phyloP scores from a whole-genome alignment of 1,140 invertebrate species.

The Heterodera schachtii region DNA sequence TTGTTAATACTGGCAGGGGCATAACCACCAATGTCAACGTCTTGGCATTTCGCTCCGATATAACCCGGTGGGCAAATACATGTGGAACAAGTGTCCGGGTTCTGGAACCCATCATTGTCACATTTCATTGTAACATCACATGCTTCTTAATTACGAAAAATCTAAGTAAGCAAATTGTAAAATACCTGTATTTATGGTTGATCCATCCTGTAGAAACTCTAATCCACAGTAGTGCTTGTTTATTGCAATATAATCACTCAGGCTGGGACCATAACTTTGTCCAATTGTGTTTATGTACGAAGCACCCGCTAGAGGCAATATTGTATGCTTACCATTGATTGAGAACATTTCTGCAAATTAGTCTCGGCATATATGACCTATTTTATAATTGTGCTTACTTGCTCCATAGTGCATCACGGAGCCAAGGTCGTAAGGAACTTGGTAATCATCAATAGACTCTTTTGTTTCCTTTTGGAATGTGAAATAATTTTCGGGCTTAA shows the following conservation, averaged over 20 bases:
- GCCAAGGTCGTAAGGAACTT: slow-evolving; percentile 26
- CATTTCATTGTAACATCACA: neutral
- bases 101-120: neutral
- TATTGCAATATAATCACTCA: slow-evolving; percentile 22
- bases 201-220: neutral
- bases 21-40: neutral
- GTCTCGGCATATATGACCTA: neutral
- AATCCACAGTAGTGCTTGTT: slow-evolving; percentile 26
- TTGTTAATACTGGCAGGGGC: slow-evolving; percentile 3
- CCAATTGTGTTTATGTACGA: slow-evolving; percentile 30
- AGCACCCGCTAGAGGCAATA: neutral
- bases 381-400: slow-evolving; percentile 5
- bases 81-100: slow-evolving; percentile 14
- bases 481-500: neutral
- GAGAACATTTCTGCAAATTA: neutral
- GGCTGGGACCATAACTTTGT: slow-evolving; percentile 11
- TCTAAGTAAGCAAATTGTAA: neutral
- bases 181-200: too few relatives aligned
- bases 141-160: neutral
- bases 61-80: slow-evolving; percentile 34
- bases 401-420: slow-evolving; percentile 34
- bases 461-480: slow-evolving; percentile 20
- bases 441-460: neutral
- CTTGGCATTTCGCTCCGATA: slow-evolving; percentile 19
- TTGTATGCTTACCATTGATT: too few relatives aligned